Evolutionary conservation across 2,113 vertebrate genomes (phyloP).

Genomic region (Epinephelus lanceolatus): DNA sequence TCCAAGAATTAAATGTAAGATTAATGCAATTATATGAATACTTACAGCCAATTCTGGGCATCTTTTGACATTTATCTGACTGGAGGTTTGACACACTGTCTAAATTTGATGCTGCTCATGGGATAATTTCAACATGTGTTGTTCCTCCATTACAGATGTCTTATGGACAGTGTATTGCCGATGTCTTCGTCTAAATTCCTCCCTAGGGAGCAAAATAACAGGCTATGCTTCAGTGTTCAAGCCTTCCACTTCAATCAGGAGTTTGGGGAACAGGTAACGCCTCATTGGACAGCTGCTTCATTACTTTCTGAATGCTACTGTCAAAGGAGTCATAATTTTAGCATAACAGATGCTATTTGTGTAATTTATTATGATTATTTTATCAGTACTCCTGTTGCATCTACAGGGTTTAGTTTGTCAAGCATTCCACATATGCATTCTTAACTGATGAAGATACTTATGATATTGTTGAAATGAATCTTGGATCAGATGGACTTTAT

Average conservation of each 20-base stretch:
- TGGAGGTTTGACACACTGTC: neutral
- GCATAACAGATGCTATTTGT: neutral
- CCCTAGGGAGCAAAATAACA: constrained; percentile 25
- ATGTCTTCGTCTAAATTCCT: constrained; percentile 63
- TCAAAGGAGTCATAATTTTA: neutral
- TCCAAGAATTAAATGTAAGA: neutral
- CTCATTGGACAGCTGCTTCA: neutral
- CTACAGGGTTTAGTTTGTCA: neutral
- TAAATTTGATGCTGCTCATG: neutral
- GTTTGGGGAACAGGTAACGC: constrained; percentile 43
- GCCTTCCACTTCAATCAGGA: constrained; percentile 53
- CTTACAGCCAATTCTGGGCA: neutral
- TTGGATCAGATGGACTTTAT: neutral
- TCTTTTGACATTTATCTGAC: neutral
- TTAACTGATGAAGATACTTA: neutral
- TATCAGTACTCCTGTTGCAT: neutral
- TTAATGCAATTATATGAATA: neutral
- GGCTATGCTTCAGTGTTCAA: constrained; percentile 59
- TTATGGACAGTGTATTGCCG: constrained; percentile 59
- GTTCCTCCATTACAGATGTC: constrained; percentile 51
- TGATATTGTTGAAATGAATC: neutral
- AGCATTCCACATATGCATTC: neutral
- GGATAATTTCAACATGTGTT: neutral
- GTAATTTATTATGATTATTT: neutral
- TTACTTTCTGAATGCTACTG: neutral